Base-by-base conservation (phyloP, 1,140 invertebrate genomes). In the Vollenhovia emeryi region DNA sequence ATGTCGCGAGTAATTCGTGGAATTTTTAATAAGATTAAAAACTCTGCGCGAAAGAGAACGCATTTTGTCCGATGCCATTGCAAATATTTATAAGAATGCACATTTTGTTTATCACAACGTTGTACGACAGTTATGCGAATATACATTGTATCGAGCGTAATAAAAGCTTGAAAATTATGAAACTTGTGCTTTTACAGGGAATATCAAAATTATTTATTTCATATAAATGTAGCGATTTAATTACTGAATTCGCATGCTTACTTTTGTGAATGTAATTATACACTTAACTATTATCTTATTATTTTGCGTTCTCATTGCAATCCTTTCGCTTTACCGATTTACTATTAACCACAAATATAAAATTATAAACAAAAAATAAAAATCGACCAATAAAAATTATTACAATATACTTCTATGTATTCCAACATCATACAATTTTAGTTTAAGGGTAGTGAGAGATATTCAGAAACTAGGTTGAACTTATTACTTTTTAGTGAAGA, bases 11-110 rank as follows among this genome's bases (percentile, higher is more conserved):
- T 62, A 78, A 79, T 79, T 68, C 45, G n/a, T 45, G 76, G 33
- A 79, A 79, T 79, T 79, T 68, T 79, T 79, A 79, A 79, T 79
- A 79, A 79, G 21, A 68, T 79, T 79, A 68, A 52, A 24, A 79
- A 66, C 30, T 48, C 13, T 27, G 4, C 13, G 9, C 1, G 13
- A n/a, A 40, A 79, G 45, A 18, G 4, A 68, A 15, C 33, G 33
- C 30, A 24, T 78, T 66, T 66, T 66, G 50, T 52, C 21, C 43
- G 15, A n/a, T 68, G 21, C n/a, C 4, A 15, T 11, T 43, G 30
- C n/a, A 60, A 76, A 27, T 40, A 40, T 0, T 43, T 59, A 43
- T 8, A 43, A 59, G 60, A 64, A 66, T 50, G 15, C 18, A 18
- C 15, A 1, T 66, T 55, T 40, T 52, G 62, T 79, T 52, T 68